A percentile compares a stretch with the other conserved stretches of the same genome.
phyloP scores from a whole-genome alignment of 2,888 invertebrate genomes.

The Ligdia adustata region DNA sequence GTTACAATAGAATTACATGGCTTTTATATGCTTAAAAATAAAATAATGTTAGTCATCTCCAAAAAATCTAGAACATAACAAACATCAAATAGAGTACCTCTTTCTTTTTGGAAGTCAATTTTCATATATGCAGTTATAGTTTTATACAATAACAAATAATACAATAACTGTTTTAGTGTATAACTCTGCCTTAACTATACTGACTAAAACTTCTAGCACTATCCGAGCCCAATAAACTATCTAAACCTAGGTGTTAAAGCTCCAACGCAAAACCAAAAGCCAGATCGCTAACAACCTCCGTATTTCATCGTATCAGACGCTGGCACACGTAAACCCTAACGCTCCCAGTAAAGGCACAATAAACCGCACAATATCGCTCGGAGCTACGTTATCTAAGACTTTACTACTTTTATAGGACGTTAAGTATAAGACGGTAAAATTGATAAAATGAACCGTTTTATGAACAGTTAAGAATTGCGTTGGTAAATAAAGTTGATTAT shows the following conservation, averaged over 20 bases:
- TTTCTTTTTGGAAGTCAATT: too few species aligned
- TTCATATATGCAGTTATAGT: too few species aligned
- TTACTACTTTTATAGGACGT: constrained; percentile 31
- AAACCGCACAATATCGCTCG: constrained; percentile 34
- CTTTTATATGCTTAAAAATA: too few species aligned
- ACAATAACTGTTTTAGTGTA: too few species aligned
- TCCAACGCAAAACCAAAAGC: neutral
- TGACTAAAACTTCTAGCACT: constrained; percentile 7
- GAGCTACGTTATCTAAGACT: constrained; percentile 29
- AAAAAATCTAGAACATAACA: too few species aligned
- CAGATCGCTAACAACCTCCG: neutral
- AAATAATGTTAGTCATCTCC: too few species aligned
- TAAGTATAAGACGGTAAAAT: constrained; percentile 27
- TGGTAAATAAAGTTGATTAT: constrained; percentile 21
- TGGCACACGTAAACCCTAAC: constrained; percentile 9
- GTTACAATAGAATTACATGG: too few species aligned
- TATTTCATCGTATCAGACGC: constrained; percentile 17
- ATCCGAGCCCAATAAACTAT: too few species aligned
- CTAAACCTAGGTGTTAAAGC: too few species aligned
- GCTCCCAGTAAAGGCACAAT: constrained; percentile 25
- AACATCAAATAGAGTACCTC: too few species aligned
- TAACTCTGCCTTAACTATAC: too few species aligned
- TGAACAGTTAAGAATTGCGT: constrained; percentile 26
- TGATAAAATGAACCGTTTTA: constrained; percentile 33
- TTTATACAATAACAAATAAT: too few species aligned